Evolutionary conservation across 2,888 invertebrate genomes (phyloP), one percentile per base, ranked within the genome.

Genomic region (Corbicula japonica): DNA sequence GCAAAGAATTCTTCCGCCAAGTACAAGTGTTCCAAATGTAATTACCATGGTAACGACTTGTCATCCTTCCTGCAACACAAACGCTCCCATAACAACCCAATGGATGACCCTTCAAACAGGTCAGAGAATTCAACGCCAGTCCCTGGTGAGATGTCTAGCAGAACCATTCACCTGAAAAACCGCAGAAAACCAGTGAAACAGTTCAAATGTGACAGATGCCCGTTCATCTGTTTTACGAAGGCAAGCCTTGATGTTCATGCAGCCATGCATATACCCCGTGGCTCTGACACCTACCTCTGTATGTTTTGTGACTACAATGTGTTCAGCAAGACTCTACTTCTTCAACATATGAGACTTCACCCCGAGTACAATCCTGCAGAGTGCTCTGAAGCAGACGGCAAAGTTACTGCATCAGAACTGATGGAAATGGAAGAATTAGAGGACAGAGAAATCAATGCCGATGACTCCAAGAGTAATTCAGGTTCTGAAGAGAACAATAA

Each of bases 41-140:
- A 82, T 54, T 91, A 86, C 70, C 87, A 87, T 32, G 89, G 90
- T 12, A 83, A 87, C 48, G 91, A 92, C 69, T 69, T 92, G 58
- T 85, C 89, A 5, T 84, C 89, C 5, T 91, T 92, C 70, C 81
- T 92, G 5, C 90, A 90, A 69, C 92, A 92, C 69, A 89, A 89
- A 66, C 84, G 87, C n/a, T 85, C 83, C 10, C 92, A 92, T 75
- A 70, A 72, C 65, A 28, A 21, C n/a, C n/a, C n/a, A n/a, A n/a
- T n/a, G n/a, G 60, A 71, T n/a, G 62, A 72, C 32, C 30, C 26
- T 1, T 38, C 38, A n/a, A 41, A 38, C 46, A 44, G 18, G 46
- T 74, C 44, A 34, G 38, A 18, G 30, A 62, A 35, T 30, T 46
- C 54, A 23, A 50, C 48, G 44, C 77, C 82, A 50, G 52, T 54